These are phyloP conservation scores for Tipula confusa DNA, from an alignment of 2,888 invertebrate genomes.

Conservation along the genomic window DNA sequence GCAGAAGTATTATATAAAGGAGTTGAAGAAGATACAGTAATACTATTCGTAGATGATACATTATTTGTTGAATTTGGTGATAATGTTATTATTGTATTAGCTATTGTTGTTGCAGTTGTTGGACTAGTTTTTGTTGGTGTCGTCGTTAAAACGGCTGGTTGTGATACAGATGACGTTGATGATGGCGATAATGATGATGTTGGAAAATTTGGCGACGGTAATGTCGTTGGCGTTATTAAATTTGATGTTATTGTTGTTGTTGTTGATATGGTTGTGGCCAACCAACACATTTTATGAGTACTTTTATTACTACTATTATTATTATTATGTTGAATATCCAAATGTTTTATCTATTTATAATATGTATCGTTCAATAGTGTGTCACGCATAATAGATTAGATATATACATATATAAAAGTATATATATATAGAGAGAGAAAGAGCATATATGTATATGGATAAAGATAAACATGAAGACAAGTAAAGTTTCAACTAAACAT, in stretches of 20 bases:
- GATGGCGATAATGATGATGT: background rate
- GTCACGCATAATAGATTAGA: background rate
- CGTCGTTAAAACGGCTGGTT: constrained; percentile 34
- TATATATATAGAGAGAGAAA: background rate
- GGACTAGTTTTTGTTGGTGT: constrained; percentile 35
- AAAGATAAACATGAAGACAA: background rate
- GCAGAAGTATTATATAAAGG: constrained; percentile 37
- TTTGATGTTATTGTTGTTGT: constrained; percentile 4
- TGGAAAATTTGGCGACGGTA: background rate
- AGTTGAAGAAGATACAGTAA: constrained; percentile 30
- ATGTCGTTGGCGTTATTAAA: background rate
- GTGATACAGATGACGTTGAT: background rate
- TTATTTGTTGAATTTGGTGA: constrained; percentile 13
- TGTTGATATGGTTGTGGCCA: background rate
- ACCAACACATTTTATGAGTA: background rate
- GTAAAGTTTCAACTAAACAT: background rate
- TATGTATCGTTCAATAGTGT: background rate
- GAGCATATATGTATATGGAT: background rate
- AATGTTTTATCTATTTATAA: background rate
- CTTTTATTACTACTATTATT: background rate
- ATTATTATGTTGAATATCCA: background rate
- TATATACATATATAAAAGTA: background rate
- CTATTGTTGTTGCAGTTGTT: constrained; percentile 32
- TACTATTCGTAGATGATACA: background rate
- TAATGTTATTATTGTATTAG: constrained; percentile 31